Evolutionary conservation across 2,797 vertebrate species (phyloP), one percentile per base, ranked within the genome.

Genomic region (Artibeus lituratus): DNA sequence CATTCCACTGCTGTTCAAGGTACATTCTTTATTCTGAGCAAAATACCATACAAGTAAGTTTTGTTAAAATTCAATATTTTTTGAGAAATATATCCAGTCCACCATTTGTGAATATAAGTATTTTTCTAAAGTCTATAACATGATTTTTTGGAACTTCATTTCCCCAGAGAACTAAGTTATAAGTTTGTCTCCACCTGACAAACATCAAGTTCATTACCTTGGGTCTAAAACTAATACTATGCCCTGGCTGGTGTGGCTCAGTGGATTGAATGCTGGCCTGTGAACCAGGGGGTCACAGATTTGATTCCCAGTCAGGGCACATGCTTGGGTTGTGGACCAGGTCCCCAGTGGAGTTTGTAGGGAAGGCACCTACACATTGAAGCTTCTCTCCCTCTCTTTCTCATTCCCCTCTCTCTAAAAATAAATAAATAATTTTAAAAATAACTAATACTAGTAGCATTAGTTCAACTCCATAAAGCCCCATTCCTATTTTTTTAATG

Each of bases 1-100:
- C 49, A 96, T 90, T 73, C 57, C 42, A 62, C 44, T 82, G 8
- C 12, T 94, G 35, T 47, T 91, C 69, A 88, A 85, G 24, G 19
- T 89, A 29, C 4, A 15, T 57, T 89, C 70, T 87, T 96, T 81
- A 90, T 93, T 94, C 59, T 78, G 18, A 94, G n/a, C 3, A 94
- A 95, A 96, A 94, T 49, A 53, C 2, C 22, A 94, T 35, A 39
- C 22, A 95, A 81, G 22, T 42, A 87, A 87, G 80, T 86, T 73
- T 72, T 72, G 91, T 59, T 44, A 62, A 91, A 95, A 69, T 16
- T 55, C 5, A 57, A 10, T 81, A 39, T 84, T 94, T 94, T 81
- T 90, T 81, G 55, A 69, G 44, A 96, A 95, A 87, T 87, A 91
- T 26, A 57, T 77, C 2, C 16, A 94, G 12, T 29, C n/a, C 39